Conservation (phyloP, 2,113 vertebrate genomes). For the Fukomys damarensis region DNA sequence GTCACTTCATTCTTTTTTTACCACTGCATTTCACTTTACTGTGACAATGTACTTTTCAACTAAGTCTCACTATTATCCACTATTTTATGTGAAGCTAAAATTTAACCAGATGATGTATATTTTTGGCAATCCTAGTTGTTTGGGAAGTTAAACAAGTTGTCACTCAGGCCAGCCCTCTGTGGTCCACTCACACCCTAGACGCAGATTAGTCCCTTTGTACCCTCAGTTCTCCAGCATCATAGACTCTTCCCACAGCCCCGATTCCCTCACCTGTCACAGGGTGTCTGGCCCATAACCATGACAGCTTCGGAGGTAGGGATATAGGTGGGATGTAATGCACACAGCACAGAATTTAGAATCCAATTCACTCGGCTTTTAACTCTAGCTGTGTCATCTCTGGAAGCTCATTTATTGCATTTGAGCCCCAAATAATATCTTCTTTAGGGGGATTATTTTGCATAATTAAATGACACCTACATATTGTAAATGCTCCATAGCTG, state of each 20-base stretch:
- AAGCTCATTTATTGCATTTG: conserved; percentile 9
- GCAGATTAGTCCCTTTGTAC: neutral
- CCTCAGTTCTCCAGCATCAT: neutral
- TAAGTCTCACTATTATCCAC: neutral
- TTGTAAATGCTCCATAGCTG: neutral
- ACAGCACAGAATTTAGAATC: neutral
- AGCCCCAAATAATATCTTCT: neutral
- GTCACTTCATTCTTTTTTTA: neutral
- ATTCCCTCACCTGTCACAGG: neutral
- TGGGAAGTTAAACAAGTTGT: neutral
- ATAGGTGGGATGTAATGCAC: neutral
- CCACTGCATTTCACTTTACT: neutral
- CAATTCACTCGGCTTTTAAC: neutral
- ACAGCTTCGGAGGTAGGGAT: neutral
- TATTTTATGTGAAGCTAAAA: conserved; percentile 6
- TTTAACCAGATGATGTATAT: neutral
- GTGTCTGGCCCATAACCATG: neutral
- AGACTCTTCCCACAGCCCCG: neutral
- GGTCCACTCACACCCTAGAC: neutral
- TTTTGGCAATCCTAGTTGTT: neutral
- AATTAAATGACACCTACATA: neutral
- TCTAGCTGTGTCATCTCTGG: neutral
- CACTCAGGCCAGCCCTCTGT: neutral
- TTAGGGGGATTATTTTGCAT: neutral
- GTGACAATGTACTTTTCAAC: neutral